phyloP scores from a whole-genome alignment of 1,140 invertebrate species.

The Euglossa dilemma region DNA sequence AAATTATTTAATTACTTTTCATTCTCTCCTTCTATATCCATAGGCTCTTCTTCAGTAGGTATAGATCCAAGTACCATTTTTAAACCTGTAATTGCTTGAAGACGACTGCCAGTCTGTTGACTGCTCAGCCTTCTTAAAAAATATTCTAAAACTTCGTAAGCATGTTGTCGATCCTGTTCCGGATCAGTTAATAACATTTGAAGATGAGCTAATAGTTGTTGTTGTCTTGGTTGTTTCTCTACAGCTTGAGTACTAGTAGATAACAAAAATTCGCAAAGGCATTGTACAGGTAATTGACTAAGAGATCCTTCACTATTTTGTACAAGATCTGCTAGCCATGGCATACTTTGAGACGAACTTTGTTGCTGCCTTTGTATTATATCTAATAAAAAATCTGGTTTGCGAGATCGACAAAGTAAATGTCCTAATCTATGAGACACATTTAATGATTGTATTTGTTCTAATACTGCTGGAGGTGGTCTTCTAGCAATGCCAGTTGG shows the following conservation, averaged over 20 bases:
- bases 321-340: conserved; percentile 97
- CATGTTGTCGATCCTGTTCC: conserved; percentile 84
- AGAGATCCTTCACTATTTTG: conserved; percentile 95
- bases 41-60: conserved; percentile 77
- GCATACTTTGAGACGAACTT: conserved; percentile 95
- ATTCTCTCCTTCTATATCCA: conserved; percentile 79
- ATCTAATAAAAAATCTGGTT: conserved; percentile 96
- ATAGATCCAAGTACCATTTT: conserved; percentile 83
- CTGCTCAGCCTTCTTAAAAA: conserved; percentile 94
- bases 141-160: conserved; percentile 95
- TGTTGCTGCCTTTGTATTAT: conserved; percentile 92
- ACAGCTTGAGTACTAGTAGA: conserved; percentile 85
- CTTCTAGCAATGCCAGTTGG: conserved; percentile 91
- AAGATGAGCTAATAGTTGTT: conserved; percentile 91
- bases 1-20: conserved; percentile 74
- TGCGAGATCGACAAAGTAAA: conserved; percentile 92
- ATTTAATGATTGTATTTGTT: conserved; percentile 92
- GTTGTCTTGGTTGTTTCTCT: conserved; percentile 88
- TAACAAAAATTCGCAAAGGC: conserved; percentile 96
- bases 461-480: conserved; percentile 90
- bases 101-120: conserved; percentile 88
- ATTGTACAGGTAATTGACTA: conserved; percentile 95
- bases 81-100: conserved; percentile 88
- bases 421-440: conserved; percentile 92
- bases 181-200: conserved; percentile 86